Evolutionary conservation across 2,888 invertebrate species (phyloP).

Genomic region (Athalia cordata): DNA sequence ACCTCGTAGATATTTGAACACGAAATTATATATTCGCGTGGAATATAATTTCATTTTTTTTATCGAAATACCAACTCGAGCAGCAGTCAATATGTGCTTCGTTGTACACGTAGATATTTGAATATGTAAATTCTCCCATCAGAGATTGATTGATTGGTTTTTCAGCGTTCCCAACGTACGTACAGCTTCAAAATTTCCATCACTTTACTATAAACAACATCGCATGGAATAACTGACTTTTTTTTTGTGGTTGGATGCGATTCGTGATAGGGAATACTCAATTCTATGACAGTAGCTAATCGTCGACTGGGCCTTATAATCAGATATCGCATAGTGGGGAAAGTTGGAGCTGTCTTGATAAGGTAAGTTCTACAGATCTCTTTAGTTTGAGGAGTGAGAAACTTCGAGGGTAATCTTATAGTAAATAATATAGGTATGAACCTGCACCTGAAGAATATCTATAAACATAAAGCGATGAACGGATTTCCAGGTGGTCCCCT

Average conservation of each 20-base stretch:
- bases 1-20: not conserved
- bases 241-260: too few relatives aligned
- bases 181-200: too few relatives aligned
- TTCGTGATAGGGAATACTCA: too few relatives aligned
- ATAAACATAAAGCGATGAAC: not conserved
- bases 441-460: not conserved
- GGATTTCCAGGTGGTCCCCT: not conserved
- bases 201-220: too few relatives aligned
- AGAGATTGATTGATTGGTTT: too few relatives aligned
- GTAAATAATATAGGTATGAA: not conserved
- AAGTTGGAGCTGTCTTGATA: constrained; percentile 12
- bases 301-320: not conserved
- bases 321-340: not conserved
- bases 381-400: constrained; percentile 2
- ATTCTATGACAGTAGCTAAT: not conserved
- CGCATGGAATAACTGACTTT: too few relatives aligned
- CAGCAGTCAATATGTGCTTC: too few relatives aligned
- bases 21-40: not conserved
- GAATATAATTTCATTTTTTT: constrained; percentile 4
- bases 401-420: not conserved
- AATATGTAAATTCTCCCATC: too few relatives aligned
- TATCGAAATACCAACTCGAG: constrained; percentile 2
- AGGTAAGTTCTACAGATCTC: constrained; percentile 9
- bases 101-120: too few relatives aligned
- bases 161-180: too few relatives aligned